Evolutionary conservation across 2,888 invertebrate genomes (phyloP).

Genomic region (Rhagonycha fulva): DNA sequence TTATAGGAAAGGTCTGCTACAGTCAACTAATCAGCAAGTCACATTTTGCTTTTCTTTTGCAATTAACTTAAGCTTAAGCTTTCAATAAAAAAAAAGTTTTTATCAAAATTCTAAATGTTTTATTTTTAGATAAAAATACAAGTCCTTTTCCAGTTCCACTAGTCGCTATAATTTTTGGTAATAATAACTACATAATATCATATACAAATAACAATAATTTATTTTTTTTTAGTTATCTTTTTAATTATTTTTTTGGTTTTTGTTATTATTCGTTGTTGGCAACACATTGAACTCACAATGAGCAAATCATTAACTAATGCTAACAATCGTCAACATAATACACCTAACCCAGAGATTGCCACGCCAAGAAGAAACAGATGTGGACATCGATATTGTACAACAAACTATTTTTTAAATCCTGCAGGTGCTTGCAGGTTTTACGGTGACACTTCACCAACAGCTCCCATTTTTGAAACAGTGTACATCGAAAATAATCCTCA

Average conservation of each 20-base stretch:
- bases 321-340: background rate
- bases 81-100: too few relatives aligned
- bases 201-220: background rate
- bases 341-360: background rate
- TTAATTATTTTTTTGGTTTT: background rate
- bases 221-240: background rate
- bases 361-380: background rate
- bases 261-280: background rate
- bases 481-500: background rate
- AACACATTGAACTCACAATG: too few relatives aligned
- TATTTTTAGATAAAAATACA: background rate
- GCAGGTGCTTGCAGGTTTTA: background rate
- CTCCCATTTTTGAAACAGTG: background rate
- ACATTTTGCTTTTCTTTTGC: too few relatives aligned
- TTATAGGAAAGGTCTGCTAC: too few relatives aligned
- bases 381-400: background rate
- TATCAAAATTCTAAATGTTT: too few relatives aligned
- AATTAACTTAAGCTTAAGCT: too few relatives aligned
- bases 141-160: background rate
- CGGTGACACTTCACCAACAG: background rate
- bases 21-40: too few relatives aligned
- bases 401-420: background rate
- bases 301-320: background rate
- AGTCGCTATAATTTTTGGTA: background rate
- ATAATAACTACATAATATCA: background rate